These are phyloP conservation scores for Sylvia borin DNA, from an alignment of 2,797 vertebrate genomes.

Conservation along the genomic window DNA sequence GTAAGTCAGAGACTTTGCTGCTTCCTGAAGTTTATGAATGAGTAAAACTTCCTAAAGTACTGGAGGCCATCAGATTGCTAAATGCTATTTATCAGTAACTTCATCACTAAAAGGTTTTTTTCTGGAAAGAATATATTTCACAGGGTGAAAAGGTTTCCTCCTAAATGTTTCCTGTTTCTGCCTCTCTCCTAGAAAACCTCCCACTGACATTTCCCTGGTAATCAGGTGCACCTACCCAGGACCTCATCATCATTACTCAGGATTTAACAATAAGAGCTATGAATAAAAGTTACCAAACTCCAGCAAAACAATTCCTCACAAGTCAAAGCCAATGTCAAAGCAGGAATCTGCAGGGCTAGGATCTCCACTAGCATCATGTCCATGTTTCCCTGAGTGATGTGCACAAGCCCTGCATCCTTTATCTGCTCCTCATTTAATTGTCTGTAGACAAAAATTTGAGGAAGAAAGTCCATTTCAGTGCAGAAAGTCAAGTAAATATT, in stretches of 20 bases:
- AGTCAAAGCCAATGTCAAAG: background rate
- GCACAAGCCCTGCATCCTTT: background rate
- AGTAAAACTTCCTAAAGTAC: background rate
- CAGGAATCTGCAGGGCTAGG: background rate
- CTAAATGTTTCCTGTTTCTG: background rate
- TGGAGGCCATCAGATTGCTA: background rate
- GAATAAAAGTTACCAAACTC: background rate
- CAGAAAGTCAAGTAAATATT: slow-evolving; percentile 20
- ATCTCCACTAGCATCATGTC: background rate
- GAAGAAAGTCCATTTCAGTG: background rate
- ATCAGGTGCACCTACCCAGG: background rate
- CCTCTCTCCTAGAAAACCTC: background rate
- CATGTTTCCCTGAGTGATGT: rapidly evolving
- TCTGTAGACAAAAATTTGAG: background rate
- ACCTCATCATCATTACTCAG: background rate
- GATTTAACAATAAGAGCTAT: background rate
- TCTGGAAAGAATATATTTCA: background rate
- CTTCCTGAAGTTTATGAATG: background rate
- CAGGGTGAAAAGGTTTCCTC: background rate
- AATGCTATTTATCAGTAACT: background rate
- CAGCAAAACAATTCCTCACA: background rate
- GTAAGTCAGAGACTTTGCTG: rapidly evolving
- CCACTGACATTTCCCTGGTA: background rate
- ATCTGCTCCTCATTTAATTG: background rate
- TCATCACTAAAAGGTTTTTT: background rate